Base-by-base conservation (phyloP, 2,797 vertebrate genomes). In the Oryzias sinensis region DNA sequence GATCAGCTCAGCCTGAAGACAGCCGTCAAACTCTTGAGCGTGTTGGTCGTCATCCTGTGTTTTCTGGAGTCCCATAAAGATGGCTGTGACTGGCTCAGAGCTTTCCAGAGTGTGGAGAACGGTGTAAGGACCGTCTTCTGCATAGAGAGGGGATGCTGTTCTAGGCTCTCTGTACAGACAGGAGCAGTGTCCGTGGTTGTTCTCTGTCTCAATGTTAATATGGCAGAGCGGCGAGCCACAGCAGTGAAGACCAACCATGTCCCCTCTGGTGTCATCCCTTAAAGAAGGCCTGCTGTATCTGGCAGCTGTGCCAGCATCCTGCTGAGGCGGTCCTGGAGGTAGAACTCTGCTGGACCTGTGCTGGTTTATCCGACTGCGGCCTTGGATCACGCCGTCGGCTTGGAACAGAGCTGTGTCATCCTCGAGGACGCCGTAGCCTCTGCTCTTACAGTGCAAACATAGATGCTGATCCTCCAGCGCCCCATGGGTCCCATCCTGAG, bases 21-120 rank as follows among this genome's bases (percentile, higher is more conserved):
- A 68, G 5, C 93, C 94, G 3, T 95, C 93, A 0, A 92, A 95
- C 11, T 70, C 91, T 52, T 86, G 72, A 52, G 64, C 76, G 43
- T 68, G 85, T 0, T 84, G 50, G 0, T 88, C 82, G 40, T 88
- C 90, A 0, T 85, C 81, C 2, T 93, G 88, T 0, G 91, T 40
- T 0, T 76, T 86, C 75, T 95, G 93, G 56, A 95, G 96, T 4
- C 95, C 95, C 94, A 97, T 94, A 83, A 96, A 97, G 70, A 97
- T 86, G 91, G 96, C 96, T 0, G 95, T 97, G 56, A 97, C 91
- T 0, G 94, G 93, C 60, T 95, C 92, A 0, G 85, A 86, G 47
- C 90, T 70, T 1, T 93, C 93, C 42, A 91, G 56, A 48, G 91
- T 68, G 43, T 90, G 89, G n/a, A 95, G 87, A 6, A 94, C 29